Base-by-base conservation (phyloP, 2,113 vertebrate genomes). In the Macheiramphus alcinus region DNA sequence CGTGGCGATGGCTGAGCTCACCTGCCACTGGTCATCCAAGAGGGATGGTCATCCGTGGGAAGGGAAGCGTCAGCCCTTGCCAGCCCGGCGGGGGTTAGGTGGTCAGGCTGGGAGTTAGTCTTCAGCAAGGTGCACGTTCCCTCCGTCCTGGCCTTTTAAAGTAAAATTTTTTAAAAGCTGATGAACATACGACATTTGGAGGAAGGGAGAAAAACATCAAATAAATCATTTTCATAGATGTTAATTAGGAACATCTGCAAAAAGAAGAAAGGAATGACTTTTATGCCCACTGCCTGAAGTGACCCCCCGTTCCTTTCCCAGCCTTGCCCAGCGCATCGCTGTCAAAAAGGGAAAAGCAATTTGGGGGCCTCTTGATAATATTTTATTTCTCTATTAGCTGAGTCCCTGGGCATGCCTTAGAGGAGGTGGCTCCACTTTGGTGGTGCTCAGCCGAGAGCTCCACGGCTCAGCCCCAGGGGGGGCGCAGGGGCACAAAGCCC, bases 51-150 rank as follows among this genome's bases (percentile, higher is more conserved):
- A 34, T 8, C 66, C 23, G 0, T 36, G 62, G 71, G 48, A 61
- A 43, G 52, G 52, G 80, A 17, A 13, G 42, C 5, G 6, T 29
- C 59, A 6, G 52, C 42, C 32, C 36, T 56, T 31, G 20, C 36
- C 8, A 9, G 10, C 53, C 71, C 1, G 0, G 53, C 9, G 3
- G 61, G 6, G 16, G 4, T 0, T 0, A 8, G 52, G 12, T 32
- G 56, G 36, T 88, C 2, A 0, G 10, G 31, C 58, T 58, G 82
- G 66, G 50, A 47, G 23, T 42, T 15, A 2, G 10, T 43, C 36
- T 63, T 47, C 38, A 31, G 20, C 0, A 1, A 65, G 56, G 55
- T 61, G 43, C n/a, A 45, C 4, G 0, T 43, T 59, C 61, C 38
- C 36, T 50, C 62, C 59, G 7, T 38, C 71, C 34, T 80, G 21